Evolutionary conservation across 2,113 vertebrate species (phyloP).

Genomic region (Cebus imitator): DNA sequence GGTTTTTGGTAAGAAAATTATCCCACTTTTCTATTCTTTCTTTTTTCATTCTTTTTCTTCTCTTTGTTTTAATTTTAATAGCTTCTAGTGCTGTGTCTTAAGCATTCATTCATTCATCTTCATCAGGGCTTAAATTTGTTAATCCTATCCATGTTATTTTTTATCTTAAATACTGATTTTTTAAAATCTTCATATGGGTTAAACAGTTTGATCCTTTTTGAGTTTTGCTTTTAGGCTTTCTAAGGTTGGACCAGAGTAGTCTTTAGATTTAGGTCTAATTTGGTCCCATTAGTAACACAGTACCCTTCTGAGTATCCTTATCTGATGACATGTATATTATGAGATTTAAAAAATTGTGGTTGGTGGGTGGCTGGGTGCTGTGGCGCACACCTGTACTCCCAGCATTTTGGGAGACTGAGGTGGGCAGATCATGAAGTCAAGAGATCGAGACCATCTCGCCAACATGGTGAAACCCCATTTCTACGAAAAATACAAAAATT

Average conservation of each 20-base stretch:
- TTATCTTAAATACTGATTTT: constrained; percentile 8
- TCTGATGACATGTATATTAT: not conserved
- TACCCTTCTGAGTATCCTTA: not conserved
- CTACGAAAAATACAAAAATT: too few relatives aligned
- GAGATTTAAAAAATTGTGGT: not conserved
- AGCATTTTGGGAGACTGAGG: too few relatives aligned
- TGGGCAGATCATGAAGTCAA: too few relatives aligned
- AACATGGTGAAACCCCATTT: too few relatives aligned
- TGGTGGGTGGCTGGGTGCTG: not conserved
- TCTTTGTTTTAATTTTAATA: constrained; percentile 8
- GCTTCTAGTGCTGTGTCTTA: not conserved
- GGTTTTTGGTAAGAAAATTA: not conserved
- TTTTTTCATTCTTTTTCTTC: not conserved
- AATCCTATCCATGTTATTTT: not conserved
- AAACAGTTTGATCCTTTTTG: not conserved
- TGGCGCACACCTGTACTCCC: too few relatives aligned
- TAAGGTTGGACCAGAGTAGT: not conserved
- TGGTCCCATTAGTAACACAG: not conserved
- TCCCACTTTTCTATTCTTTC: not conserved
- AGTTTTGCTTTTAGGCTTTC: not conserved
- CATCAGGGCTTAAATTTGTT: not conserved
- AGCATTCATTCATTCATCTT: constrained; percentile 19
- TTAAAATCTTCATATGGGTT: not conserved
- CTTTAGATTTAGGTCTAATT: not conserved
- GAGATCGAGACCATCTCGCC: too few relatives aligned